Evolutionary conservation across 2,888 invertebrate genomes (phyloP), one percentile per base, ranked within the genome.

Genomic region (Diaperis boleti): DNA sequence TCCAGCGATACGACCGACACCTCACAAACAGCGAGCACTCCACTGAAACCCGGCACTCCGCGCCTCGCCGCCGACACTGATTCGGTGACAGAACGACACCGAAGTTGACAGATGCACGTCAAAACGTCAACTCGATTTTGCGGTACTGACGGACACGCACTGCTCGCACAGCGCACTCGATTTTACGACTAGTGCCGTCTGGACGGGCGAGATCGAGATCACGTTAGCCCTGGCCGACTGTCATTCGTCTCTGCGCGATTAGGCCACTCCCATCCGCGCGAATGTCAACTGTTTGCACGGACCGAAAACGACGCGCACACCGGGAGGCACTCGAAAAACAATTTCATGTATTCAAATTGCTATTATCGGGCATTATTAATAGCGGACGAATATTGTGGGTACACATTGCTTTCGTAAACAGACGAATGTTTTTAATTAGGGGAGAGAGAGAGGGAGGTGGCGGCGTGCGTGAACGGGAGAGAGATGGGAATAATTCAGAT

Each of bases 211-310:
- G 20, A 37, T 52, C 52, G n/a, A 52, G 37, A 35, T 52, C 8
- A 35, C 26, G 15, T 29, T 7, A 33, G 14, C 41, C n/a, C 14
- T 41, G 1, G 18, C 7, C 18, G 39, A 17, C 55, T 29, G 42
- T 42, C 55, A 41, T 42, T 55, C 42, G 55, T 14, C 31, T 33
- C 39, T 26, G 41, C 31, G 29, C 55, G 11, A 11, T 22, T 37
- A 41, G 26, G 55, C 55, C 55, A 55, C 41, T 41, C 55, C 55
- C 49, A 49, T 49, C 10, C 49, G 11, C 33, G 10, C 6, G 10
- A 22, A 15, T 20, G 39, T 35, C 35, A 31, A n/a, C n/a, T n/a
- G n/a, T n/a, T n/a, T n/a, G n/a, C 1, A 42, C 13, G 15, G 39
- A 15, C 14, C 35, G 35, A 6, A 26, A 26, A 33, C 11, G 15